A percentile compares a stretch with the other conserved stretches of the same genome.
These are phyloP conservation scores for Tridacna gigas DNA, from an alignment of 2,888 invertebrate species.

Conservation along the genomic window DNA sequence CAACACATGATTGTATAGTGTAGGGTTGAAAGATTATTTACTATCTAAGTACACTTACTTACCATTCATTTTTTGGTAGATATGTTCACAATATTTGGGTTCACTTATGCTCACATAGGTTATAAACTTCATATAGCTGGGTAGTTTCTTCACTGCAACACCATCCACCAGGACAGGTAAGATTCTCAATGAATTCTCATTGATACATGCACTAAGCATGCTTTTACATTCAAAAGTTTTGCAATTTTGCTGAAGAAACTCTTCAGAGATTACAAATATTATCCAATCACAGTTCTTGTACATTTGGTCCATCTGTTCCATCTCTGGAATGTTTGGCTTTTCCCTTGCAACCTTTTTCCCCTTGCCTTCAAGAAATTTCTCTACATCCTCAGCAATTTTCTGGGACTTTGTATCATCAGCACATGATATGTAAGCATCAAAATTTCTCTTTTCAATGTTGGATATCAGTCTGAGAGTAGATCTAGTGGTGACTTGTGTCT, in stretches of 20 bases:
- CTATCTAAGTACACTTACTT: neutral
- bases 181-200: conserved; percentile 30
- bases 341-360: conserved; percentile 22
- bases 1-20: no score
- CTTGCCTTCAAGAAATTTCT: conserved; percentile 28
- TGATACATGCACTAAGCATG: conserved; percentile 25
- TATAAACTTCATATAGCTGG: conserved; percentile 49
- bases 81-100: conserved; percentile 21
- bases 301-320: conserved; percentile 9
- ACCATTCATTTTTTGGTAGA: conserved; percentile 51
- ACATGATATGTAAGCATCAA: conserved; percentile 8
- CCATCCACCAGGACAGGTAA: conserved; percentile 41
- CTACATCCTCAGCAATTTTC: conserved; percentile 36
- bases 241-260: conserved; percentile 12
- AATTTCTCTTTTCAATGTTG: conserved; percentile 8
- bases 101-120: conserved; percentile 45
- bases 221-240: conserved; percentile 25
- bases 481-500: neutral
- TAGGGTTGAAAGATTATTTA: no score
- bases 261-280: conserved; percentile 55
- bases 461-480: conserved; percentile 6
- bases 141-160: conserved; percentile 24
- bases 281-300: conserved; percentile 39
- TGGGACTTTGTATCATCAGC: conserved; percentile 13
- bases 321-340: neutral